A percentile compares a stretch with the other conserved stretches of the same genome.
Evolutionary conservation across 2,113 vertebrate species (phyloP).

Genomic region (Dinomys branickii): DNA sequence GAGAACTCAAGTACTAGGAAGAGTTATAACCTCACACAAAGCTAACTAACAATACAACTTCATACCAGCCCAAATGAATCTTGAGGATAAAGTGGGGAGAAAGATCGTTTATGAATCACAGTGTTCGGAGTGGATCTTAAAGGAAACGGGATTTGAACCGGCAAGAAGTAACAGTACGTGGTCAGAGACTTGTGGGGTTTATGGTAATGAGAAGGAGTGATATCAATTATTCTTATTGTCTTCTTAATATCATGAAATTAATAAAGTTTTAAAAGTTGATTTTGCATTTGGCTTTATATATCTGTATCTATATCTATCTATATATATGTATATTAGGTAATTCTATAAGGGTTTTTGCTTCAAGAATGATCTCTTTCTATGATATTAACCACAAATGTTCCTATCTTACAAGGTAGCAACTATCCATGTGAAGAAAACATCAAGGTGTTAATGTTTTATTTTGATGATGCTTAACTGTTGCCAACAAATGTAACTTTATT

Average conservation of each 20-base stretch:
- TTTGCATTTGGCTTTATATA: background rate
- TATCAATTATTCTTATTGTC: background rate
- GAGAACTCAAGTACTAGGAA: background rate
- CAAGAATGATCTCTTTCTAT: background rate
- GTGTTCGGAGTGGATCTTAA: background rate
- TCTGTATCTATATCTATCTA: background rate
- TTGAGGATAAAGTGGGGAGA: background rate
- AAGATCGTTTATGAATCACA: background rate
- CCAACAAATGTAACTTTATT: constrained; percentile 24
- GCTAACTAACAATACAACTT: background rate
- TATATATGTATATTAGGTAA: background rate
- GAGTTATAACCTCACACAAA: background rate
- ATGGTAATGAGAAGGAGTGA: background rate
- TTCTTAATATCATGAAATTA: constrained; percentile 7
- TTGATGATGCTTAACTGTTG: constrained; percentile 35
- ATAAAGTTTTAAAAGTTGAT: constrained; percentile 13
- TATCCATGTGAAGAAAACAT: background rate
- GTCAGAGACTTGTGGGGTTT: background rate
- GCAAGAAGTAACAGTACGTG: constrained; percentile 5
- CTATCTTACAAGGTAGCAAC: background rate
- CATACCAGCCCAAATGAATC: background rate
- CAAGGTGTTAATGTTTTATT: constrained; percentile 22
- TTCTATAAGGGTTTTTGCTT: background rate
- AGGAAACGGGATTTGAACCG: constrained; percentile 6
- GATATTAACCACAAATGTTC: background rate